These are phyloP conservation scores for Microtus pennsylvanicus DNA, from an alignment of 2,113 vertebrate species.

Conservation along the genomic window DNA sequence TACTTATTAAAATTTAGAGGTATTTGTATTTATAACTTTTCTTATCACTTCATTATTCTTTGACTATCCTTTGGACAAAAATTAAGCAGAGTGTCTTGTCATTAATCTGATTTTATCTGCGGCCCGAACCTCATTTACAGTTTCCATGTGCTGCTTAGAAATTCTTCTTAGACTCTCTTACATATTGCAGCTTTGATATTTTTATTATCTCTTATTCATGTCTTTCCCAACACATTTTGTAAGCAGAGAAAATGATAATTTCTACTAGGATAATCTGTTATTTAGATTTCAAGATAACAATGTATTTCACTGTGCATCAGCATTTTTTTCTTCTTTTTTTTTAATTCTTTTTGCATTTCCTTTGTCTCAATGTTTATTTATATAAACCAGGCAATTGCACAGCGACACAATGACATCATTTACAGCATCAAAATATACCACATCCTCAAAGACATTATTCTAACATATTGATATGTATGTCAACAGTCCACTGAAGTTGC, in stretches of 20 bases:
- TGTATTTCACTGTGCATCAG: not conserved
- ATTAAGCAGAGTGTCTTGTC: not conserved
- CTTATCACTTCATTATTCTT: not conserved
- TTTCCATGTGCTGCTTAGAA: not conserved
- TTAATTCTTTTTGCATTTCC: not conserved
- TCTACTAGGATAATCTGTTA: not conserved
- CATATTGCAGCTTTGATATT: not conserved
- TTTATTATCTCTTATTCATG: not conserved
- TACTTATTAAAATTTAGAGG: not conserved
- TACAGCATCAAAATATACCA: not conserved
- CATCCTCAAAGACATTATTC: not conserved
- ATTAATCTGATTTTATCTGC: not conserved
- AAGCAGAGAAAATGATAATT: not conserved
- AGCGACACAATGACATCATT: accelerated
- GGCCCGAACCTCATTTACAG: not conserved
- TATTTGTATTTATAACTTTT: not conserved
- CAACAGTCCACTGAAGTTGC: not conserved
- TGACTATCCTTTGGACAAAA: not conserved
- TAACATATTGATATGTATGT: not conserved
- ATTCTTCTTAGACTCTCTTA: not conserved
- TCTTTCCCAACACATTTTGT: not conserved
- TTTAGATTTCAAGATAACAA: not conserved
- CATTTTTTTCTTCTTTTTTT: too few relatives aligned
- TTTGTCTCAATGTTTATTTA: not conserved
- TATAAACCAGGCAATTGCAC: not conserved